These are phyloP conservation scores for Anthoptus insignis DNA, from an alignment of 2,888 invertebrate genomes.

Conservation along the genomic window DNA sequence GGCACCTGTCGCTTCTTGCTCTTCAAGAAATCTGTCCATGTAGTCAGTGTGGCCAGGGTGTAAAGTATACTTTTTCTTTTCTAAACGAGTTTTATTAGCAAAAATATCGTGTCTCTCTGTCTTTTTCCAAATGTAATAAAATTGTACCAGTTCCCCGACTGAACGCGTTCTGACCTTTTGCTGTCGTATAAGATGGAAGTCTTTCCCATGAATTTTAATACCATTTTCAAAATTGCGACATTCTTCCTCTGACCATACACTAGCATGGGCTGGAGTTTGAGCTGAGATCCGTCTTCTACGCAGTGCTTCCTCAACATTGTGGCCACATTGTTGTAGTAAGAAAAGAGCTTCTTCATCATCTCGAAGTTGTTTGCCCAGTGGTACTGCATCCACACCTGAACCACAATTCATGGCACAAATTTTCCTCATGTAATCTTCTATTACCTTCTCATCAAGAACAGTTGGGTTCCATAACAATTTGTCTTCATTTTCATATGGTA, in stretches of 20 bases:
- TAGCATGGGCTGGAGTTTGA: constrained; percentile 90
- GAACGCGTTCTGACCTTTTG: constrained; percentile 98
- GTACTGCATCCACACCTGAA: constrained; percentile 85
- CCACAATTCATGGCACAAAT: constrained; percentile 81
- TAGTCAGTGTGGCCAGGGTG: constrained; percentile 98
- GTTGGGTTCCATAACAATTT: constrained; percentile 97
- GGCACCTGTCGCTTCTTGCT: constrained; percentile 92
- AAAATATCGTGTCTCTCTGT: constrained; percentile 98
- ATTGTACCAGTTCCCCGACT: constrained; percentile 98
- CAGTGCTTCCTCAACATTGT: constrained; percentile 97
- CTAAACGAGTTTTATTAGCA: constrained; percentile 95
- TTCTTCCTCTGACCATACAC: constrained; percentile 99
- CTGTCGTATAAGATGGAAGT: constrained; percentile 97
- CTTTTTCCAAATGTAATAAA: constrained; percentile 99
- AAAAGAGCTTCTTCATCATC: constrained; percentile 97
- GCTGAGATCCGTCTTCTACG: constrained; percentile 92
- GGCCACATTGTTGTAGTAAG: constrained; percentile 96
- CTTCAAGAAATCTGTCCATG: constrained; percentile 97
- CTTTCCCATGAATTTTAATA: constrained; percentile 97
- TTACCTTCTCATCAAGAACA: constrained; percentile 89
- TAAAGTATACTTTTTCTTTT: constrained; percentile 97
- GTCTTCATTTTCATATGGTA: constrained; percentile 98
- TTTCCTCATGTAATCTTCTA: constrained; percentile 93
- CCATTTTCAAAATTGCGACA: constrained; percentile 99
- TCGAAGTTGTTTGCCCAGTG: constrained; percentile 91